These are phyloP conservation scores for Temnothorax rugatulus DNA, from an alignment of 2,888 invertebrate genomes.

Conservation along the genomic window DNA sequence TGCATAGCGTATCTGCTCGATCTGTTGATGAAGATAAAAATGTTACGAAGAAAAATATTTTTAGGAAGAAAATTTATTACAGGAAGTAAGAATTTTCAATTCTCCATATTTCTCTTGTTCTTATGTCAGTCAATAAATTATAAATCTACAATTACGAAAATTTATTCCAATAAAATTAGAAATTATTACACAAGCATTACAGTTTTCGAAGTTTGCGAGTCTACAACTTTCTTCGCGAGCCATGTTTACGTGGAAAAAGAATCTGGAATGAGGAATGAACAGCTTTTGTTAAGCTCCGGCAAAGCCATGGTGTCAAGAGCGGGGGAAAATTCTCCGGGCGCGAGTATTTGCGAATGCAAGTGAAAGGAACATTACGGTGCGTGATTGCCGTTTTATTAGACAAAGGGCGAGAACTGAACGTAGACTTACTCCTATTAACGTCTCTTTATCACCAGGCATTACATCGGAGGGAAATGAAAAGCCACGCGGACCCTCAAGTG, in stretches of 20 bases:
- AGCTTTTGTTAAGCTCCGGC: constrained; percentile 64
- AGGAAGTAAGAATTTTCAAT: not conserved
- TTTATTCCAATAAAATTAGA: not conserved
- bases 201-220: constrained; percentile 21
- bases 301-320: constrained; percentile 57
- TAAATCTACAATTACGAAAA: not conserved
- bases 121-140: not conserved
- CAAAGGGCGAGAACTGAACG: constrained; percentile 60
- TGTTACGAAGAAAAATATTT: not conserved
- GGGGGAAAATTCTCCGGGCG: constrained; percentile 51
- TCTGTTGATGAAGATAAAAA: not conserved
- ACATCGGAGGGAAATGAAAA: constrained; percentile 63
- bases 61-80: not conserved
- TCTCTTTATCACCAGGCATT: constrained; percentile 70
- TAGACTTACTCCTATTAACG: constrained; percentile 66
- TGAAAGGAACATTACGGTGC: constrained; percentile 64
- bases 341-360: constrained; percentile 68
- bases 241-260: constrained; percentile 48
- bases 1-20: not conserved
- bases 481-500: constrained; percentile 53
- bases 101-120: not conserved
- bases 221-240: constrained; percentile 30
- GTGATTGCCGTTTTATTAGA: constrained; percentile 75
- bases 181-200: constrained; percentile 17
- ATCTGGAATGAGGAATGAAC: constrained; percentile 65